These are phyloP conservation scores for Oreochromis niloticus DNA, from an alignment of 2,113 vertebrate genomes.

Conservation along the genomic window DNA sequence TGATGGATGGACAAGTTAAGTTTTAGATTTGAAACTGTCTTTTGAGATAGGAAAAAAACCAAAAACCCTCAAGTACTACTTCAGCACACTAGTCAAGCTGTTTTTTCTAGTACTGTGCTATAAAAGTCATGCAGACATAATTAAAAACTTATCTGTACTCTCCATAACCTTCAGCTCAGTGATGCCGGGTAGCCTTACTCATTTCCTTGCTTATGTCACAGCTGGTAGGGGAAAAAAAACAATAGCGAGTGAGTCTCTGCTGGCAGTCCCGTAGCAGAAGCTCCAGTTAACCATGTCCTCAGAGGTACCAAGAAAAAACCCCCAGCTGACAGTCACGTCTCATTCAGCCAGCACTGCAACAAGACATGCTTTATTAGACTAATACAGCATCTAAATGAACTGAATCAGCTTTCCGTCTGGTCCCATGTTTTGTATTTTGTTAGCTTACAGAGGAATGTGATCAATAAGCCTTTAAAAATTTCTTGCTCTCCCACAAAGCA, in stretches of 20 bases:
- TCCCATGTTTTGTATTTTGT: neutral
- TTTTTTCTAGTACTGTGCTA: neutral
- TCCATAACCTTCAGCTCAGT: neutral
- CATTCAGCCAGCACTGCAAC: slow-evolving; percentile 22
- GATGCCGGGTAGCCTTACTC: slow-evolving; percentile 13
- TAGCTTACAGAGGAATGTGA: neutral
- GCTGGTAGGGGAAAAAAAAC: neutral
- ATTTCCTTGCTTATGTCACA: slow-evolving; percentile 45
- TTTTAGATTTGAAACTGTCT: neutral
- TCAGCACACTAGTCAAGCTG: neutral
- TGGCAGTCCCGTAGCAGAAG: neutral
- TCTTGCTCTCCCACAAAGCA: neutral
- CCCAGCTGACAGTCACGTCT: slow-evolving; percentile 42
- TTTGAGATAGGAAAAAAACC: neutral
- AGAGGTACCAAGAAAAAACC: slow-evolving; percentile 23
- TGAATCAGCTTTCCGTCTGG: neutral
- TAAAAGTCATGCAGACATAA: neutral
- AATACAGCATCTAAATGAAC: neutral
- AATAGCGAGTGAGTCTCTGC: neutral
- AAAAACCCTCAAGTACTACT: neutral
- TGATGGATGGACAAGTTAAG: neutral
- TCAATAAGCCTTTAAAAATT: neutral
- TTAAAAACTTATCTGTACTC: neutral
- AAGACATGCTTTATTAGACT: neutral
- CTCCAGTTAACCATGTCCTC: slow-evolving; percentile 30